phyloP scores from a whole-genome alignment of 2,888 invertebrate species.

The Scaptomyza cyrtandrae region DNA sequence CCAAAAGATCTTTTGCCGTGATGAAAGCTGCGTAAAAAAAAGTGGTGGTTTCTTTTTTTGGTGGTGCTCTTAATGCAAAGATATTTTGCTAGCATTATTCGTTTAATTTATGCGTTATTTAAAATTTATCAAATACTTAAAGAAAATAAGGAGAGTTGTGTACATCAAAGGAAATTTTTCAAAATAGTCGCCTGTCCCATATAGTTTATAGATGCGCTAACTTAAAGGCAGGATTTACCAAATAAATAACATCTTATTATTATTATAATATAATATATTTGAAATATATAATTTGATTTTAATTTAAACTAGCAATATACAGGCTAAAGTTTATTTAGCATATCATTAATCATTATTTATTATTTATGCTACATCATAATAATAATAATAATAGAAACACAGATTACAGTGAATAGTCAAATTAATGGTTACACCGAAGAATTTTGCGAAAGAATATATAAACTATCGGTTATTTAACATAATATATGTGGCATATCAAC shows the following conservation, averaged over 20 bases:
- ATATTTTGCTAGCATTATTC: no score
- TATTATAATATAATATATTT: conserved; percentile 68
- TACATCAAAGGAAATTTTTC: no score
- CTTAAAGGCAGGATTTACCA: background rate
- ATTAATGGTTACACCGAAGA: conserved; percentile 60
- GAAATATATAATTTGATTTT: conserved; percentile 78
- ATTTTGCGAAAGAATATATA: conserved; percentile 38
- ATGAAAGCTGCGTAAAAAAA: no score
- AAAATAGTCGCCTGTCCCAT: no score
- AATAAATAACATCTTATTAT: conserved; percentile 10
- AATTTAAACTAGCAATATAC: conserved; percentile 76
- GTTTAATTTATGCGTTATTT: no score
- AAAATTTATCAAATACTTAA: no score
- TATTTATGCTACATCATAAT: conserved; percentile 63
- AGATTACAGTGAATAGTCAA: conserved; percentile 41
- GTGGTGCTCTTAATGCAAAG: no score
- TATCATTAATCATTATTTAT: conserved; percentile 50
- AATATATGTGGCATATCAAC: conserved; percentile 32
- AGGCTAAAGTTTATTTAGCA: conserved; percentile 61
- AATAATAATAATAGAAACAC: conserved; percentile 42
- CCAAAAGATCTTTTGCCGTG: no score
- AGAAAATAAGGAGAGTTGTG: no score
- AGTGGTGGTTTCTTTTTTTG: no score
- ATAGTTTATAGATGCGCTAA: no score
- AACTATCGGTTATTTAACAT: conserved; percentile 10